Evolutionary conservation across 2,888 invertebrate genomes (phyloP).

Genomic region (Xestia xanthographa): DNA sequence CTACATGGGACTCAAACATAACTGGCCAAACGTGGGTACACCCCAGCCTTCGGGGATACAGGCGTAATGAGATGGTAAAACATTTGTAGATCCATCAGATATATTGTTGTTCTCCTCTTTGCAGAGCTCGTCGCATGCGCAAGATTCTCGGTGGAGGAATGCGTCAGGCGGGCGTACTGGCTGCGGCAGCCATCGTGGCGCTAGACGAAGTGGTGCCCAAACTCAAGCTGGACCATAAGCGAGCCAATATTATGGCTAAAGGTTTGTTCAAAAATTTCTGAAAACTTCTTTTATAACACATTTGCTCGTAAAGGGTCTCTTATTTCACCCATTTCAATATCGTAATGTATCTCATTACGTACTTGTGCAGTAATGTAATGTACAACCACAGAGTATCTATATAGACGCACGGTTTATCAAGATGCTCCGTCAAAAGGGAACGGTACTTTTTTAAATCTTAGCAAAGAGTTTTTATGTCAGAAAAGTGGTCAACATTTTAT

Average conservation of each 20-base stretch:
- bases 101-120: background rate
- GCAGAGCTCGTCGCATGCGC: constrained; percentile 94
- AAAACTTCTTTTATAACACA: background rate
- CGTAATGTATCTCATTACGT: no score
- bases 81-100: background rate
- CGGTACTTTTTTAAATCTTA: no score
- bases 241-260: constrained; percentile 92
- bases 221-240: constrained; percentile 94
- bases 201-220: constrained; percentile 94
- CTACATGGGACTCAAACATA: background rate
- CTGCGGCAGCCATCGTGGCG: constrained; percentile 96
- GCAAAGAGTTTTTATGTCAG: no score
- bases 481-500: no score
- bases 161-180: constrained; percentile 97
- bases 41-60: background rate
- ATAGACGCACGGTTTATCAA: no score
- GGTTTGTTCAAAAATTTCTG: constrained; percentile 82
- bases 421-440: no score
- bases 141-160: constrained; percentile 98
- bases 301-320: no score
- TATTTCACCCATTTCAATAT: no score
- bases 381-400: no score
- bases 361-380: no score
- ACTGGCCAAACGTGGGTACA: background rate
- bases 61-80: background rate